Conservation (phyloP, 2,888 invertebrate species). For the Lithosia quadra region DNA sequence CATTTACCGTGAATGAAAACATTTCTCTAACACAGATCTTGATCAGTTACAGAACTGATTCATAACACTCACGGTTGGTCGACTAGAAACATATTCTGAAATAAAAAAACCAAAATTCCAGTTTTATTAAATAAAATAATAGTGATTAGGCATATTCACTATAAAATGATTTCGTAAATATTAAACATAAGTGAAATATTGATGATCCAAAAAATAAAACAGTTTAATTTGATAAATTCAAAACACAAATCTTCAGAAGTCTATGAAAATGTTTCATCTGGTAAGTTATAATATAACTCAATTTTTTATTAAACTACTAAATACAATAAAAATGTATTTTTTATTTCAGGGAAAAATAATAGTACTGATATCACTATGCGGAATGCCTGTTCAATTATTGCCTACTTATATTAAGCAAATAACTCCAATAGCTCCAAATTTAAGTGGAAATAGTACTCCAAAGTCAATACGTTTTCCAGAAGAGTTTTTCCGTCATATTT, state of each 20-base stretch:
- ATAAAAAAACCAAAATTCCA: not conserved
- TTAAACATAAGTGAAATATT: not conserved
- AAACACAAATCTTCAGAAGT: not conserved
- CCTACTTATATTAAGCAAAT: conserved; percentile 5
- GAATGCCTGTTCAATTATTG: conserved; percentile 7
- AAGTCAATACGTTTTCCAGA: conserved; percentile 8
- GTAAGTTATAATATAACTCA: conserved; percentile 2
- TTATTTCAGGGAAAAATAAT: conserved; percentile 12
- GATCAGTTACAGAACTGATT: conserved; percentile 31
- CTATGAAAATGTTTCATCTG: conserved; percentile 11
- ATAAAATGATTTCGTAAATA: not conserved
- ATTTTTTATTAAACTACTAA: not conserved
- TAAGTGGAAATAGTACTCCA: not conserved
- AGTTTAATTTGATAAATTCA: not conserved
- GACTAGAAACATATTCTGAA: conserved; percentile 33
- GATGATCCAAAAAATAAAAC: not conserved
- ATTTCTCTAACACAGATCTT: conserved; percentile 31
- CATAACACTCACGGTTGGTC: conserved; percentile 38
- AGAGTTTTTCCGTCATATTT: conserved; percentile 14
- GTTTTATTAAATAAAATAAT: not conserved
- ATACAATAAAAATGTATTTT: not conserved
- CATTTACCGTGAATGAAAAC: conserved; percentile 51
- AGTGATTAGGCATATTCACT: not conserved
- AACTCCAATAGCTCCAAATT: not conserved
- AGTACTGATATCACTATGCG: not conserved